Base-by-base conservation (phyloP, 2,888 invertebrate species). In the Tetranychus piercei region DNA sequence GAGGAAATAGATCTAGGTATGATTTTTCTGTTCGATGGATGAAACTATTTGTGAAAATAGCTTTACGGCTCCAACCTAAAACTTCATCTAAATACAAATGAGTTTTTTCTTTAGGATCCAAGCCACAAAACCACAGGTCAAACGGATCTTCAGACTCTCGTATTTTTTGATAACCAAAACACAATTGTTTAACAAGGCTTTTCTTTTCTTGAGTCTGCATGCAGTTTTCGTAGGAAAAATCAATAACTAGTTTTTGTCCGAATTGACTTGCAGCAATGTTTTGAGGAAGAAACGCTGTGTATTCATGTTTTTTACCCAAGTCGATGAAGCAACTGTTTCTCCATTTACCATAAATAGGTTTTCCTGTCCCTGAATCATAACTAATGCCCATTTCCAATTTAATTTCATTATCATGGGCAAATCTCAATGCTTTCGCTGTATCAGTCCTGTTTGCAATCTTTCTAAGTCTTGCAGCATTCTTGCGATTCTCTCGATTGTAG, bases 1-100 rank as follows among this genome's bases (percentile, higher is more conserved):
- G 90, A 0, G 91, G 89, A 82, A 90, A 94, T 11, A 90, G n/a
- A 77, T 94, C 89, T 75, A 91, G 83, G 81, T 89, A 91, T 80
- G 88, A 89, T 80, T 6, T 67, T n/a, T 43, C 34, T 15, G n/a
- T 34, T 44, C 71, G 43, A 9, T 18, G 11, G 5, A 44, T 71
- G 20, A 71, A 71, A 23, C 43, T 11, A n/a, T 2, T 43, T 8
- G 71, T 11, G 8, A 69, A 69, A 6, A 20, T 23, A 23, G 9
- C 34, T 1, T 23, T 11, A 23, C 20, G 20, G 0, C 7, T 22
- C 20, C 34, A 20, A 23, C 34, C 69, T 5, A 69, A 11, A 44
- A 6, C 11, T 34, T n/a, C 4, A 23, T 71, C 34, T 9, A 44
- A 43, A 44, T n/a, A 20, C 5, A 6, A 20, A 18, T 71, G 11